These are phyloP conservation scores for Drosophila kanekoi DNA, from an alignment of 2,888 invertebrate genomes.

Conservation along the genomic window DNA sequence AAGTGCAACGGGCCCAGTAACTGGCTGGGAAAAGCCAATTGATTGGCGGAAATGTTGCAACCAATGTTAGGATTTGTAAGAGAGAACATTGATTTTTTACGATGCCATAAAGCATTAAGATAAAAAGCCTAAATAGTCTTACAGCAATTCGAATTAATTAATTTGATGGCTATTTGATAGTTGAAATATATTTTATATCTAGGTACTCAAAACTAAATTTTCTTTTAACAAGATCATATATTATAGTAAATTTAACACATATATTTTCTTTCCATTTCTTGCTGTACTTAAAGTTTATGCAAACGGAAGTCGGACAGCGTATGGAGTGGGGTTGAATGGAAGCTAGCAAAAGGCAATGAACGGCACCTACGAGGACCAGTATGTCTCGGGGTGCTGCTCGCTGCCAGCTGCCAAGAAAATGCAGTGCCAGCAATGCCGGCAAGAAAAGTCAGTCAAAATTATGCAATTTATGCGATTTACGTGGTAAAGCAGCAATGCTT, in stretches of 20 bases:
- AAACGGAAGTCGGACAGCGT: conserved; percentile 37
- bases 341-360: conserved; percentile 54
- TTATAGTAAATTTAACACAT: conserved; percentile 30
- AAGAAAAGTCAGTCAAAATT: conserved; percentile 80
- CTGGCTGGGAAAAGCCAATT: conserved; percentile 44
- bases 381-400: conserved; percentile 7
- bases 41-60: conserved; percentile 61
- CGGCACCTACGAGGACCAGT: conserved; percentile 65
- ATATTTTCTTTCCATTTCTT: conserved; percentile 27
- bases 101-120: conserved; percentile 18
- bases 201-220: not conserved
- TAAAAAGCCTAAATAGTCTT: conserved; percentile 12
- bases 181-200: too few species aligned
- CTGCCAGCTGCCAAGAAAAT: conserved; percentile 67
- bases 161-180: not conserved
- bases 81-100: conserved; percentile 24
- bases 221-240: not conserved
- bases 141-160: conserved; percentile 30
- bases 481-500: conserved; percentile 54
- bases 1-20: conserved; percentile 59
- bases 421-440: conserved; percentile 66
- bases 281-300: conserved; percentile 48
- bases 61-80: conserved; percentile 13
- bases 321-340: conserved; percentile 16
- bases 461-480: conserved; percentile 83